These are phyloP conservation scores for Biston stratarius DNA, from an alignment of 2,888 invertebrate species.

Conservation along the genomic window DNA sequence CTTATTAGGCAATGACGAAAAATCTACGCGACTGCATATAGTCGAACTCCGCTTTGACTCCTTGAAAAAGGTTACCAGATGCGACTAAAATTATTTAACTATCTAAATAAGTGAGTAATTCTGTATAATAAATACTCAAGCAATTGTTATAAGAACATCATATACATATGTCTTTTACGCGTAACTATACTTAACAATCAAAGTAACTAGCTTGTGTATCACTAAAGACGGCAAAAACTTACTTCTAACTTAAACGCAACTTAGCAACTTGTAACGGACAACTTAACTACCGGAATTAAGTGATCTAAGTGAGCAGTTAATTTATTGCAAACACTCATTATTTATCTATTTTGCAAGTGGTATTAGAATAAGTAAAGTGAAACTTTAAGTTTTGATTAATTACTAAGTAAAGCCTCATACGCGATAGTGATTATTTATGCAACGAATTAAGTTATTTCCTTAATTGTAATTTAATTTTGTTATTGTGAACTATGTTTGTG, in stretches of 20 bases:
- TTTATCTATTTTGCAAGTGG: constrained; percentile 54
- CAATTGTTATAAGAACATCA: too few relatives aligned
- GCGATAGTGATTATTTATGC: neutral
- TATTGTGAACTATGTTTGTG: neutral
- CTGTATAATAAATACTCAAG: too few relatives aligned
- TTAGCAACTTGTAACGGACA: constrained; percentile 45
- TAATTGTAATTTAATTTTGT: constrained; percentile 21
- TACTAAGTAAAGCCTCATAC: constrained; percentile 14
- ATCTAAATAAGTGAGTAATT: too few relatives aligned
- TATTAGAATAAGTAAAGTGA: constrained; percentile 34
- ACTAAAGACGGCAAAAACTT: constrained; percentile 59
- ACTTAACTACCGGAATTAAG: constrained; percentile 55
- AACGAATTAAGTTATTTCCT: constrained; percentile 8
- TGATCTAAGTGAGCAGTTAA: constrained; percentile 56
- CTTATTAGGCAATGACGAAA: too few relatives aligned
- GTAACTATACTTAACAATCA: too few relatives aligned
- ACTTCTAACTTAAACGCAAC: constrained; percentile 51
- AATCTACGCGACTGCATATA: too few relatives aligned
- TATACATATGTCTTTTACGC: too few relatives aligned
- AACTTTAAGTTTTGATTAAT: constrained; percentile 40
- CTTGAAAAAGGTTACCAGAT: too few relatives aligned
- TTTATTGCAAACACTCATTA: constrained; percentile 65
- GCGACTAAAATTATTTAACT: too few relatives aligned
- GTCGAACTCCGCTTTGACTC: too few relatives aligned
- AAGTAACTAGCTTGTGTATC: neutral